These are phyloP conservation scores for Nomada fucata DNA, from an alignment of 2,888 invertebrate genomes.

Conservation along the genomic window DNA sequence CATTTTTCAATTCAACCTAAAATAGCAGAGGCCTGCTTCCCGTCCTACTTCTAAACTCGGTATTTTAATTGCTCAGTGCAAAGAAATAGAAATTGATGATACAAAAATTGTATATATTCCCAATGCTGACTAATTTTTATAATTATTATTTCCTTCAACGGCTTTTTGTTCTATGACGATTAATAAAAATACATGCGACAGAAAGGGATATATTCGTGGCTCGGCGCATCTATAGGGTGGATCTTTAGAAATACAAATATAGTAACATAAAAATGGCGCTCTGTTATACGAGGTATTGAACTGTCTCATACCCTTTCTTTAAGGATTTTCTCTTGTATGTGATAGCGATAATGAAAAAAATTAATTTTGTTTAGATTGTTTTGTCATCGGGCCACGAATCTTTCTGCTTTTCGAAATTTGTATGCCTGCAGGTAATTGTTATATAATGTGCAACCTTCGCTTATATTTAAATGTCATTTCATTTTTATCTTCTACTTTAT, in stretches of 20 bases:
- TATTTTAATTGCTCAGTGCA: not conserved
- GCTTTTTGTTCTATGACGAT: not conserved
- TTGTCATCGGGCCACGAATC: constrained; percentile 69
- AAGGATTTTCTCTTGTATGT: constrained; percentile 1
- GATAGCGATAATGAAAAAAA: constrained; percentile 26
- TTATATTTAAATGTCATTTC: constrained; percentile 32
- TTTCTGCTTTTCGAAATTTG: constrained; percentile 71
- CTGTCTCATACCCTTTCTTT: not conserved
- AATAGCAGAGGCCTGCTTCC: too few relatives aligned
- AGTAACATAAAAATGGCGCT: constrained; percentile 72
- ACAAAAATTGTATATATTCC: not conserved
- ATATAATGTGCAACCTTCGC: constrained; percentile 62
- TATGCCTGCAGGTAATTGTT: constrained; percentile 76
- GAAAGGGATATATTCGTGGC: not conserved
- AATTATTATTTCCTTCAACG: not conserved
- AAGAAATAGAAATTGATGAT: not conserved
- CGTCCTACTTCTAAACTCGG: too few relatives aligned
- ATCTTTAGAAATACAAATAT: constrained; percentile 8
- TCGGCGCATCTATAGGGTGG: not conserved
- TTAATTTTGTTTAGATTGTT: constrained; percentile 71
- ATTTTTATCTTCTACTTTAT: not conserved
- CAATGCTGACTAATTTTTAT: not conserved
- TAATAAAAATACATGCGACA: not conserved
- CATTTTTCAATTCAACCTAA: too few relatives aligned
- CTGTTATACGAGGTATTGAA: constrained; percentile 73